Evolutionary conservation across 2,113 vertebrate genomes (phyloP).

Genomic region (Triplophysa dalaica): DNA sequence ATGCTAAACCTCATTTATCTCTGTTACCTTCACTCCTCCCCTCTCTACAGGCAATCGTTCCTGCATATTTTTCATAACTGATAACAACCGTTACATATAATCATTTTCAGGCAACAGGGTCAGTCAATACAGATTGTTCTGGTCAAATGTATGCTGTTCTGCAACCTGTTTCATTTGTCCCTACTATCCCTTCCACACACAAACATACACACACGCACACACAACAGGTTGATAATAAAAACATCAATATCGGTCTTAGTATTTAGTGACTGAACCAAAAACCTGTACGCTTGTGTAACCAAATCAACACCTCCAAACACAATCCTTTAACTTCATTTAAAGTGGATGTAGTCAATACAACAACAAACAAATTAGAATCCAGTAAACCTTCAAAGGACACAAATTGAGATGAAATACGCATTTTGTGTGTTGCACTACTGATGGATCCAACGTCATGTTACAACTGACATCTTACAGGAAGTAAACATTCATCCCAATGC

Average conservation of each 20-base stretch:
- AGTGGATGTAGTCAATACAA: constrained; percentile 39
- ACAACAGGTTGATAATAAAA: constrained; percentile 33
- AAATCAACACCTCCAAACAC: constrained; percentile 51
- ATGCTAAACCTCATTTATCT: constrained; percentile 70
- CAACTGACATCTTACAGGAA: not conserved
- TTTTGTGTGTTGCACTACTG: not conserved
- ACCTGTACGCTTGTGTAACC: constrained; percentile 45
- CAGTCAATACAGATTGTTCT: constrained; percentile 70
- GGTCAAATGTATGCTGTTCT: constrained; percentile 83
- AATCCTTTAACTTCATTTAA: constrained; percentile 47
- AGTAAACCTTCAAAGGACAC: constrained; percentile 28
- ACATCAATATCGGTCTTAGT: constrained; percentile 53
- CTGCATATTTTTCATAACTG: constrained; percentile 74
- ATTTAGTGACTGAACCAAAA: constrained; percentile 54
- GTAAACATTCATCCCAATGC: too few relatives aligned
- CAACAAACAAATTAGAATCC: constrained; percentile 21
- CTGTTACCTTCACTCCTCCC: constrained; percentile 63
- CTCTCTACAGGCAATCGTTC: constrained; percentile 68
- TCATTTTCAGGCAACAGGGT: constrained; percentile 73
- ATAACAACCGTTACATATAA: constrained; percentile 69
- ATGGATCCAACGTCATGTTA: not conserved
- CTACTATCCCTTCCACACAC: constrained; percentile 59
- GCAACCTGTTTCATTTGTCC: constrained; percentile 82
- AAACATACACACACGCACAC: constrained; percentile 14
- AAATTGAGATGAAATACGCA: not conserved